phyloP scores from a whole-genome alignment of 1,140 invertebrate genomes.

The Episyrphus balteatus region DNA sequence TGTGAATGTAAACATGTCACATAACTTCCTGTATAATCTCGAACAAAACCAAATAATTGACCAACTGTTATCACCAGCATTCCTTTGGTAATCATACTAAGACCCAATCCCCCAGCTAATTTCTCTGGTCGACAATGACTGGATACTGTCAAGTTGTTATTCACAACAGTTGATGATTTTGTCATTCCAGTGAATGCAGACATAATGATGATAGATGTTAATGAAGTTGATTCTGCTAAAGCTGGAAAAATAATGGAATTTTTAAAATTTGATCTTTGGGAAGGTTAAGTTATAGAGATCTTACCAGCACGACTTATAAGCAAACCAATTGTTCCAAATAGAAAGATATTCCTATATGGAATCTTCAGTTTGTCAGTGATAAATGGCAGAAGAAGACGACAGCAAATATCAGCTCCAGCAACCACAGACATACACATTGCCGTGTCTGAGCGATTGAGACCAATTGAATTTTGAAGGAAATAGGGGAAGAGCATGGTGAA shows the following conservation, averaged over 20 bases:
- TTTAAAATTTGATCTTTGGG: background rate
- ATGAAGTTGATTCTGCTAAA: slow-evolving; percentile 16
- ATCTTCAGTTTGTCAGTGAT: slow-evolving; percentile 50
- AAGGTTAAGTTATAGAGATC: background rate
- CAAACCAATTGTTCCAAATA: slow-evolving; percentile 37
- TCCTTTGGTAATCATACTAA: slow-evolving; percentile 63
- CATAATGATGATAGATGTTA: slow-evolving; percentile 19
- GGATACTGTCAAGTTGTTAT: slow-evolving; percentile 57
- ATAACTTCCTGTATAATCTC: slow-evolving; percentile 51
- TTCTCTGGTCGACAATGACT: slow-evolving; percentile 47
- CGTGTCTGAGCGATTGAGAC: slow-evolving; percentile 42
- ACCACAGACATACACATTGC: slow-evolving; percentile 54
- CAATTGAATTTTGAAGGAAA: slow-evolving; percentile 45
- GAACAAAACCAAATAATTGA: slow-evolving; percentile 53
- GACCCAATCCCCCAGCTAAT: slow-evolving; percentile 54
- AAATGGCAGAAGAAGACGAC: slow-evolving; percentile 49
- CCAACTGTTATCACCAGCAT: slow-evolving; percentile 52
- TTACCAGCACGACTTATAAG: slow-evolving; percentile 15
- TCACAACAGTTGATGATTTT: slow-evolving; percentile 49
- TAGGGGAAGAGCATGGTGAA: slow-evolving; percentile 59
- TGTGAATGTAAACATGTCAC: slow-evolving; percentile 49
- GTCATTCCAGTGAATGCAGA: slow-evolving; percentile 24
- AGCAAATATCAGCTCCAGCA: slow-evolving; percentile 53
- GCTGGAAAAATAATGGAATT: background rate
- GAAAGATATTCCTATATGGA: slow-evolving; percentile 43